Percentiles rank a stretch among this genome's conserved stretches.
Evolutionary conservation across 2,888 invertebrate species (phyloP).

Genomic region (Alloplasta piceator): DNA sequence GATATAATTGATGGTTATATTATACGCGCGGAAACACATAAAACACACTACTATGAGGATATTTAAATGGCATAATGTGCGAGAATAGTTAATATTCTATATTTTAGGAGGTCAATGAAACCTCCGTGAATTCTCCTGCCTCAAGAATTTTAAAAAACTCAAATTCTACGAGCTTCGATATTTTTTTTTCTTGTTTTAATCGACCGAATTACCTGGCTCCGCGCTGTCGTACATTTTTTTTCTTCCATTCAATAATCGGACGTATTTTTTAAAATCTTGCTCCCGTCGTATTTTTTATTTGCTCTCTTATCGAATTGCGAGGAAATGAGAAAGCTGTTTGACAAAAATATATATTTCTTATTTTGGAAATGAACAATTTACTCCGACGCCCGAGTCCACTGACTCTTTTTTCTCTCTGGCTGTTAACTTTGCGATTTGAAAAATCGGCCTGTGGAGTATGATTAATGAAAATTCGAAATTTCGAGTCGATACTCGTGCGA

Average conservation of each 20-base stretch:
- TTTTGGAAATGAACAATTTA: too few species aligned
- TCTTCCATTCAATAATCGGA: too few species aligned
- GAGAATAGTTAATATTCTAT: constrained; percentile 36
- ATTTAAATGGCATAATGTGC: constrained; percentile 39
- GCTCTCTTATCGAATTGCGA: too few species aligned
- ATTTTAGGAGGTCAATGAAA: constrained; percentile 50
- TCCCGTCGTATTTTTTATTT: too few species aligned
- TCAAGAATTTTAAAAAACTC: constrained; percentile 50
- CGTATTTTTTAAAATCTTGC: too few species aligned
- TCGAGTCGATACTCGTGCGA: constrained; percentile 52
- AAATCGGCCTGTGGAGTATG: constrained; percentile 45
- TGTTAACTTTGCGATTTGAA: constrained; percentile 26
- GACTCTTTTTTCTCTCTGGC: constrained; percentile 28
- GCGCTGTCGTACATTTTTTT: too few species aligned
- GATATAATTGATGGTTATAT: constrained; percentile 36
- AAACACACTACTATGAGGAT: constrained; percentile 23
- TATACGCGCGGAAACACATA: constrained; percentile 22
- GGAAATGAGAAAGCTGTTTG: too few species aligned
- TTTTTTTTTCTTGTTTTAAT: too few species aligned
- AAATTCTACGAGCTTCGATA: not conserved
- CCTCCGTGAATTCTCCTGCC: constrained; percentile 60
- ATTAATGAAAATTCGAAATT: constrained; percentile 33
- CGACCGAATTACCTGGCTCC: too few species aligned
- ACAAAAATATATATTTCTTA: too few species aligned
- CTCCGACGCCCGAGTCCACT: too few species aligned